Percentiles rank a stretch among this genome's conserved stretches.
Conservation (phyloP, 2,888 invertebrate species). For the Dynastes maya region DNA sequence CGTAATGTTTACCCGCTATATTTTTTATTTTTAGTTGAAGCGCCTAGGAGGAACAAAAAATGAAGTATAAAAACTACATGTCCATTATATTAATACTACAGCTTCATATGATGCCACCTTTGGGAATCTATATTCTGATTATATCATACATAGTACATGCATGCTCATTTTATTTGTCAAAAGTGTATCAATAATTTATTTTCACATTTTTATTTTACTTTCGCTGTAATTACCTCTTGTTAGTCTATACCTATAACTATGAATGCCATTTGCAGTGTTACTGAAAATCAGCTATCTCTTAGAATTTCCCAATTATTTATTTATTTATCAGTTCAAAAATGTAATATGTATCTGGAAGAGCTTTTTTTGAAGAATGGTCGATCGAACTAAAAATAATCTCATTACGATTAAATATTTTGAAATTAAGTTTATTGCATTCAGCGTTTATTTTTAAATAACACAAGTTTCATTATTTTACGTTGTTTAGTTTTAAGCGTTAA, state of each 20-base stretch:
- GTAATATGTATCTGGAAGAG: background rate
- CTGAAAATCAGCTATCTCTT: background rate
- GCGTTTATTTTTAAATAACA: background rate
- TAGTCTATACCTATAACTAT: background rate
- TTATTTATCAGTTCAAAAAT: background rate
- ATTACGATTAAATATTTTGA: background rate
- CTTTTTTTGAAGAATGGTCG: background rate
- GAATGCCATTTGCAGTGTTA: background rate
- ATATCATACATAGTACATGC: background rate
- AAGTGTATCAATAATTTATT: constrained; percentile 49
- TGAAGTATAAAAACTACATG: constrained; percentile 55
- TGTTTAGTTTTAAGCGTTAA: background rate
- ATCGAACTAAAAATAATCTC: background rate
- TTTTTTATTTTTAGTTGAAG: constrained; percentile 57
- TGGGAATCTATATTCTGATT: constrained; percentile 15
- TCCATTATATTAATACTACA: constrained; percentile 35
- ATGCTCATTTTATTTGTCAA: constrained; percentile 30
- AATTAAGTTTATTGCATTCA: background rate
- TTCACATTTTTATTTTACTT: constrained; percentile 33
- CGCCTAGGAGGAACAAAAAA: constrained; percentile 61
- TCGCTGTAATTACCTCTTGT: constrained; percentile 32
- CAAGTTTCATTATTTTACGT: background rate
- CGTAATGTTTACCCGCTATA: background rate
- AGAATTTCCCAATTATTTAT: background rate
- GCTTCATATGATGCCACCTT: constrained; percentile 41